phyloP scores from a whole-genome alignment of 2,797 vertebrate genomes.

The Premnoplex brunnescens region DNA sequence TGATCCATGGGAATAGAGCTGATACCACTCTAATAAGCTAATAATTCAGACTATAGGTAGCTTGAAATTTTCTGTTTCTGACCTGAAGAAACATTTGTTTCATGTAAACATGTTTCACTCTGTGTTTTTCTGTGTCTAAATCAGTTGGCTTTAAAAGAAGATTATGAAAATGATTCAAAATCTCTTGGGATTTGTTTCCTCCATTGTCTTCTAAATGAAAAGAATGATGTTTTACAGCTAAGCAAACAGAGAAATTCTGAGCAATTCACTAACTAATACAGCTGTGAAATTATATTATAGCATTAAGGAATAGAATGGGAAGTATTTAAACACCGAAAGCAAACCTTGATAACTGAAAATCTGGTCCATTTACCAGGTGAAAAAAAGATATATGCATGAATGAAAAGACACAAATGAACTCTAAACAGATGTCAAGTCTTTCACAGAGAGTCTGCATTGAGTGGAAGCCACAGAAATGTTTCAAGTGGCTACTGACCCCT shows the following conservation, averaged over 20 bases:
- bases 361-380: not conserved
- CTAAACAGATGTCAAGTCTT: not conserved
- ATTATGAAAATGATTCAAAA: slow-evolving; percentile 3
- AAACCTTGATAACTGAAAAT: not conserved
- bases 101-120: not conserved
- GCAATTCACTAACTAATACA: not conserved
- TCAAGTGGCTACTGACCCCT: not conserved
- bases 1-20: not conserved
- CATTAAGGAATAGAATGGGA: not conserved
- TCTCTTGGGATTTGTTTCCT: not conserved
- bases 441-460: not conserved
- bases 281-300: not conserved
- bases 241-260: not conserved
- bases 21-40: not conserved
- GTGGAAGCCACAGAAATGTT: not conserved
- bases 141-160: not conserved
- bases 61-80: not conserved
- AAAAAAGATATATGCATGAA: not conserved
- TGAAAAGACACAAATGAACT: not conserved
- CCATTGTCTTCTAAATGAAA: slow-evolving; percentile 3
- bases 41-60: not conserved
- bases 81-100: not conserved
- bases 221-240: not conserved
- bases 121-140: not conserved
- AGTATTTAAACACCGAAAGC: not conserved